phyloP scores from a whole-genome alignment of 2,113 vertebrate genomes.

The Eretmochelys imbricata region DNA sequence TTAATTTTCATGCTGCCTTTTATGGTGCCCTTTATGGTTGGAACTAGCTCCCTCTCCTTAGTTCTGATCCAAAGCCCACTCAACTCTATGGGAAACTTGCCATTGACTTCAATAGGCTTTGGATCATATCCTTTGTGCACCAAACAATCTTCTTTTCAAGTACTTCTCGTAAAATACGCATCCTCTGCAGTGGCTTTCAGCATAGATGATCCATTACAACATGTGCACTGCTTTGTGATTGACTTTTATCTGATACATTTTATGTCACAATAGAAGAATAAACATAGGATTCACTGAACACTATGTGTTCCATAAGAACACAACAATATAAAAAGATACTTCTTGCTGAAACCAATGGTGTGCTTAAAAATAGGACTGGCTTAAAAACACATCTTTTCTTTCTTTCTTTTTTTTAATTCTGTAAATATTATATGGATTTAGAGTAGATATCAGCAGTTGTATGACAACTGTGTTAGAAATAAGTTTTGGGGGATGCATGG shows the following conservation, averaged over 20 bases:
- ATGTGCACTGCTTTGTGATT: conserved; percentile 3
- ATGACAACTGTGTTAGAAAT: conserved; percentile 5
- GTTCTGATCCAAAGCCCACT: neutral
- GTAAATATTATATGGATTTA: neutral
- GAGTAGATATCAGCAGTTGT: neutral
- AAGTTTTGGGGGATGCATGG: neutral
- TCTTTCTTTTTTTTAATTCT: neutral
- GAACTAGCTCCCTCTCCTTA: neutral
- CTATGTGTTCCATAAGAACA: neutral
- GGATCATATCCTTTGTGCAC: neutral
- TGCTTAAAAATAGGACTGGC: neutral
- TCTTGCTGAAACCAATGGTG: neutral
- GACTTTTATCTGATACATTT: neutral
- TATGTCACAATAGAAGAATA: conserved; percentile 28
- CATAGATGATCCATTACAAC: neutral
- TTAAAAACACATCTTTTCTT: neutral
- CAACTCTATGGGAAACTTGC: conserved; percentile 6
- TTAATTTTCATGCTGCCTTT: conserved; percentile 11
- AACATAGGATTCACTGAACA: neutral
- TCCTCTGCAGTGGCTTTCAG: conserved; percentile 42
- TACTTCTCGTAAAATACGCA: conserved; percentile 54
- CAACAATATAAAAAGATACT: neutral
- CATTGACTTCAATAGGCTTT: conserved; percentile 51
- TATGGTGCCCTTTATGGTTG: conserved; percentile 1
- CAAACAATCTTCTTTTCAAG: conserved; percentile 53